phyloP scores from a whole-genome alignment of 2,888 invertebrate species.

The Drosophila eohydei region DNA sequence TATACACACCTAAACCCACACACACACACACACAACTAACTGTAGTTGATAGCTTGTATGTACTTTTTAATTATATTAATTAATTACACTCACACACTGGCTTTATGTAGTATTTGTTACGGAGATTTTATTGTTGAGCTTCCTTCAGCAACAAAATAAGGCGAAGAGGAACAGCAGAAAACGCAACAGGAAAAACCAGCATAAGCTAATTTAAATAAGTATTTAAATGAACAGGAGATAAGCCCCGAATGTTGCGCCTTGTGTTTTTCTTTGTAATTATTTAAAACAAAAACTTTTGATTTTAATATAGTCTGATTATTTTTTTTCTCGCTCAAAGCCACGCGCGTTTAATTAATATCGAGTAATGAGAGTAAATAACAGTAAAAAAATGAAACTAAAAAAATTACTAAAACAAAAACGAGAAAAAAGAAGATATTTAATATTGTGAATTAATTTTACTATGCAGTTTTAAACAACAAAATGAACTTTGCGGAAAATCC shows the following conservation, averaged over 20 bases:
- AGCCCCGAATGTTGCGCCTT: constrained; percentile 27
- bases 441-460: constrained; percentile 29
- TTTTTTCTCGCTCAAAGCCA: constrained; percentile 58
- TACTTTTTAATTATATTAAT: constrained; percentile 75
- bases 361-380: constrained; percentile 15
- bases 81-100: constrained; percentile 58
- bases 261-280: constrained; percentile 38
- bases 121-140: constrained; percentile 35
- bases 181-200: constrained; percentile 1
- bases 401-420: background rate
- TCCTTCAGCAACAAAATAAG: constrained; percentile 17
- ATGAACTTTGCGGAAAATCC: constrained; percentile 21
- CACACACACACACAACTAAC: constrained; percentile 42
- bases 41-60: constrained; percentile 66
- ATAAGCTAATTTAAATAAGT: constrained; percentile 25
- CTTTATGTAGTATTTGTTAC: constrained; percentile 57
- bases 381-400: constrained; percentile 4
- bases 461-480: constrained; percentile 22
- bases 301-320: constrained; percentile 54
- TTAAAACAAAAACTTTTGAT: constrained; percentile 37
- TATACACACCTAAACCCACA: constrained; percentile 34
- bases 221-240: constrained; percentile 36
- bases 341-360: constrained; percentile 46
- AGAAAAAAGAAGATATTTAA: background rate
- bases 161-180: constrained; percentile 18